Evolutionary conservation across 2,888 invertebrate species (phyloP).

Genomic region (Andrena camellia): DNA sequence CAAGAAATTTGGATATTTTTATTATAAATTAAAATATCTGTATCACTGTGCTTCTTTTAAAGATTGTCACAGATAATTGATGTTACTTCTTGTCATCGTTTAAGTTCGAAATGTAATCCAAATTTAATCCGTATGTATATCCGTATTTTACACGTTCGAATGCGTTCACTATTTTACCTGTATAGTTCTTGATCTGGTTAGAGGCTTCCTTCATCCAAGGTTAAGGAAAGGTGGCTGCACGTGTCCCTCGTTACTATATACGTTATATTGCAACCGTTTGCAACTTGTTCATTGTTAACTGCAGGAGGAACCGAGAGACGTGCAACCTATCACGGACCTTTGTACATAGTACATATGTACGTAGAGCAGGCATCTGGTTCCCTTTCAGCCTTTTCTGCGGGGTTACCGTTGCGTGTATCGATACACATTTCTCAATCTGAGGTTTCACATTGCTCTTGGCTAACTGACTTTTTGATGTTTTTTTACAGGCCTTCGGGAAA

Average conservation of each 20-base stretch:
- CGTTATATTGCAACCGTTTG: slow-evolving; percentile 47
- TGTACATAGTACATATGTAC: slow-evolving; percentile 48
- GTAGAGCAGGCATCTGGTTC: slow-evolving; percentile 65
- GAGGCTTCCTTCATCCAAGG: slow-evolving; percentile 72
- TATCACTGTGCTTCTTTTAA: too few relatives aligned
- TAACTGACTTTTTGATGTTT: background rate
- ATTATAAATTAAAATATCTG: too few relatives aligned
- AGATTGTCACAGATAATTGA: too few relatives aligned
- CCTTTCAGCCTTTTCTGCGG: slow-evolving; percentile 54
- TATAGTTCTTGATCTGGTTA: slow-evolving; percentile 52
- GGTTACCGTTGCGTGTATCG: slow-evolving; percentile 30
- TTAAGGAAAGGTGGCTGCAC: slow-evolving; percentile 70
- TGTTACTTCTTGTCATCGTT: too few relatives aligned
- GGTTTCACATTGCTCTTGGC: slow-evolving; percentile 10
- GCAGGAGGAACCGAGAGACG: slow-evolving; percentile 65
- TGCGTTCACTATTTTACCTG: slow-evolving; percentile 38
- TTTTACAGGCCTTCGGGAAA: too few relatives aligned
- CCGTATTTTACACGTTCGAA: slow-evolving; percentile 50
- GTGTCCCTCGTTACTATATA: slow-evolving; percentile 46
- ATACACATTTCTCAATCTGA: slow-evolving; percentile 18
- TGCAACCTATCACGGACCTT: slow-evolving; percentile 66
- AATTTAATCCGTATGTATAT: slow-evolving; percentile 20
- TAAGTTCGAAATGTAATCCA: too few relatives aligned
- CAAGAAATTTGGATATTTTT: too few relatives aligned
- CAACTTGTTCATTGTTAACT: slow-evolving; percentile 69